Evolutionary conservation across 1,140 invertebrate genomes (phyloP), one percentile per base, ranked within the genome.

Genomic region (Oryzaephilus surinamensis): DNA sequence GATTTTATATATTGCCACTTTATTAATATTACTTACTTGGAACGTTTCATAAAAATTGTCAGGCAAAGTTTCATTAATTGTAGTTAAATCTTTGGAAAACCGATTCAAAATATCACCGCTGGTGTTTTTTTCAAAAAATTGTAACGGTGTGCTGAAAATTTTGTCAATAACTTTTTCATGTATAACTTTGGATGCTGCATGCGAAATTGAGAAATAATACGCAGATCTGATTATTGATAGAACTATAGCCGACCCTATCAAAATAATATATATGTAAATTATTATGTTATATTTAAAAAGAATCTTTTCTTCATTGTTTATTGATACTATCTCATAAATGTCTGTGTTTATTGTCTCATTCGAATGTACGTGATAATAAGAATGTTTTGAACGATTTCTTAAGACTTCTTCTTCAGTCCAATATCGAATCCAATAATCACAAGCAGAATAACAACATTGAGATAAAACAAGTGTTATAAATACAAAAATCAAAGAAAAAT

Each of bases 11-110:
- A n/a, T n/a, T n/a, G n/a, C n/a, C n/a, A n/a, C n/a, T n/a, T n/a
- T n/a, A n/a, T n/a, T n/a, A n/a, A n/a, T 92, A 50, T n/a, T 84
- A 86, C 6, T 87, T 81, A 45, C 76, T 75, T 4, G 27, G 6
- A 29, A 12, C 11, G 27, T 11, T n/a, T 29, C 27, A 5, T 12
- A 12, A 6, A 29, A 6, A 5, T 6, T 5, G 6, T n/a, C 6
- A 5, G 27, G 27, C 11, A 29, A 14, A 6, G 15, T 11, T 11
- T 29, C 27, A 11, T 29, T 14, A 11, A 29, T 29, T 31, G 28
- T n/a, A 27, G 39, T 18, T 28, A 41, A 10, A 16, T 41, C 32
- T 38, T 1, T n/a, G n/a, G n/a, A n/a, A n/a, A n/a, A n/a, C n/a
- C n/a, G n/a, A n/a, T n/a, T n/a, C n/a, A n/a, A n/a, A 13, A 24